Base-by-base conservation (phyloP, 2,888 invertebrate genomes). In the Gibbula magus region DNA sequence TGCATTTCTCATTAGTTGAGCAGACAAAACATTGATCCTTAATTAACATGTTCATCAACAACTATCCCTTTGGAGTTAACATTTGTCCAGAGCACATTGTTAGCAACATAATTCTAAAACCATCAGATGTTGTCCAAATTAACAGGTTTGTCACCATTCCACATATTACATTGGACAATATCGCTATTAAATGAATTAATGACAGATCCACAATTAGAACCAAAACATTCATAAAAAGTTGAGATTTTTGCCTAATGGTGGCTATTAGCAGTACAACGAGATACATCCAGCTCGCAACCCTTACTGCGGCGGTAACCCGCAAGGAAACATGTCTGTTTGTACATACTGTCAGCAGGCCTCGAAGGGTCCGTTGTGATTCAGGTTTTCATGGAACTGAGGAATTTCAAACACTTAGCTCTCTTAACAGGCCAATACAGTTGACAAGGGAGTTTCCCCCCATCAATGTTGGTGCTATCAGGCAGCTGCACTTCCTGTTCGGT, bases 351-450 rank as follows among this genome's bases (percentile, higher is more conserved):
- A 25, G 61, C 16, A 61, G 61, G 25, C 29, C n/a, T 18, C 25
- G 16, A 25, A 13, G 29, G 61, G 61, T 61, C 25, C 13, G 16
- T 25, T 22, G 25, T n/a, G 29, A 61, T 29, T 22, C 61, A 61
- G 61, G 61, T 61, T 61, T 61, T 61, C 61, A 61, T 13, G 13
- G 25, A 25, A 29, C 16, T 25, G 61, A 61, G 61, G 61, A 61
- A 61, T 61, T 61, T n/a, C 61, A 61, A 61, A 61, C 61, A 61
- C 29, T 61, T 29, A 61, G 61, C 61, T 61, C 61, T 61, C 25
- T 22, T 61, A 25, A 61, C 61, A 61, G 16, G 61, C 61, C 61
- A 61, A 61, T 61, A 61, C 20, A 61, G 61, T 61, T 61, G 25
- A 61, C 25, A 29, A 61, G 61, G 25, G 61, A 25, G 13, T 20